Base-by-base conservation (phyloP, 2,113 vertebrate species). In the Ptychochromis oligacanthus region DNA sequence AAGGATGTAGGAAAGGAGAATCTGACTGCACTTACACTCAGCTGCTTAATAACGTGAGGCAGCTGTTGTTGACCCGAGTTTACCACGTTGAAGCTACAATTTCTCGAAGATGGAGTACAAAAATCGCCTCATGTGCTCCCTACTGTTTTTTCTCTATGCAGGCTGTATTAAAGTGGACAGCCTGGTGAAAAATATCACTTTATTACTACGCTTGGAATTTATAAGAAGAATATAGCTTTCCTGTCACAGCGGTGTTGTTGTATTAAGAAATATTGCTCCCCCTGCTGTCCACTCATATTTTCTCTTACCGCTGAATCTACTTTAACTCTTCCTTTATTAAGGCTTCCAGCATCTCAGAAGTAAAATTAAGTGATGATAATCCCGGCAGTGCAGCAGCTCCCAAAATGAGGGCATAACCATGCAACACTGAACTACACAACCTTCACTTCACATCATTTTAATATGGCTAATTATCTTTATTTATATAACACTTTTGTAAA, bases 331-430 rank as follows among this genome's bases (percentile, higher is more conserved):
- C 43, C 65, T 70, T 49, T 70, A 28, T 13, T 70, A 15, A 17
- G 43, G 65, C 43, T 70, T 67, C 31, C 24, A 31, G 24, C 43
- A 52, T 70, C 65, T 70, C 65, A 31, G 24, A 46, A 70, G 65
- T 46, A 70, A 70, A 70, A 52, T 70, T 70, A 52, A 70, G 43
- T 31, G 52, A 31, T 70, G 24, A 70, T 52, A 70, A 70, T 52
- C 24, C 43, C 52, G 65, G 43, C 43, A 31, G 24, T 70, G 65
- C 24, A 70, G 65, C 65, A 52, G 65, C 43, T 70, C 65, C 43
- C 65, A 20, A 70, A 70, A 70, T 26, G 28, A 70, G 43, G 24
- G 20, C 12, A 70, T 49, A 70, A 28, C 43, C 24, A 7, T 24
- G 17, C 65, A 52, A 49, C 9, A 12, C 64, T 70, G 46, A 70